These are phyloP conservation scores for Epistrophella euchroma DNA, from an alignment of 2,888 invertebrate genomes.

Conservation along the genomic window DNA sequence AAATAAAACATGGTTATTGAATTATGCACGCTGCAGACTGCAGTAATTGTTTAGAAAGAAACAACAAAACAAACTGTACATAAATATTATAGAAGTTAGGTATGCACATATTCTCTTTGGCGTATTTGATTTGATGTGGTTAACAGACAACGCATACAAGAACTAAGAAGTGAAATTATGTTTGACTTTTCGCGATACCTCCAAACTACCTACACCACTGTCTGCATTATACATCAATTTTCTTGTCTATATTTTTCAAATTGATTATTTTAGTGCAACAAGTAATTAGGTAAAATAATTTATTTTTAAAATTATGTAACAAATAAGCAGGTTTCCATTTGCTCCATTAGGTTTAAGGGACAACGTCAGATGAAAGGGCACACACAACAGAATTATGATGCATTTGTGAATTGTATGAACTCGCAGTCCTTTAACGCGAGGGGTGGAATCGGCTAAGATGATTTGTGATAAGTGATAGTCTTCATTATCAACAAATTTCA, in stretches of 20 bases:
- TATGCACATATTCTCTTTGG: not conserved
- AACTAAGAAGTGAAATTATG: not conserved
- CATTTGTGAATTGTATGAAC: no score
- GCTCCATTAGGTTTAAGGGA: no score
- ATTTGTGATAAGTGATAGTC: no score
- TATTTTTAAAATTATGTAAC: not conserved
- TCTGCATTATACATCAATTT: not conserved
- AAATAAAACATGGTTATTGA: conserved; percentile 37
- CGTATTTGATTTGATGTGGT: conserved; percentile 22
- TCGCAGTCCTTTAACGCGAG: no score
- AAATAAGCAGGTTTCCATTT: no score
- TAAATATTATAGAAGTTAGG: no score
- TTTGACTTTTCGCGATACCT: not conserved
- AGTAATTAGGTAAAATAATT: not conserved
- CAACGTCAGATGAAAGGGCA: no score
- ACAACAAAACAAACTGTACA: conserved; percentile 3
- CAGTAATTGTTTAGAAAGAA: not conserved
- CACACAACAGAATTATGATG: no score
- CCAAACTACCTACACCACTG: no score
- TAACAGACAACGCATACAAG: not conserved
- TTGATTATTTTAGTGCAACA: not conserved
- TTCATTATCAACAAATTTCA: no score
- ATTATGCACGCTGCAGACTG: conserved; percentile 8
- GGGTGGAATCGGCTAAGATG: no score
- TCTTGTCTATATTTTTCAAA: not conserved